These are phyloP conservation scores for Abscondita cerata DNA, from an alignment of 2,888 invertebrate genomes.

Conservation along the genomic window DNA sequence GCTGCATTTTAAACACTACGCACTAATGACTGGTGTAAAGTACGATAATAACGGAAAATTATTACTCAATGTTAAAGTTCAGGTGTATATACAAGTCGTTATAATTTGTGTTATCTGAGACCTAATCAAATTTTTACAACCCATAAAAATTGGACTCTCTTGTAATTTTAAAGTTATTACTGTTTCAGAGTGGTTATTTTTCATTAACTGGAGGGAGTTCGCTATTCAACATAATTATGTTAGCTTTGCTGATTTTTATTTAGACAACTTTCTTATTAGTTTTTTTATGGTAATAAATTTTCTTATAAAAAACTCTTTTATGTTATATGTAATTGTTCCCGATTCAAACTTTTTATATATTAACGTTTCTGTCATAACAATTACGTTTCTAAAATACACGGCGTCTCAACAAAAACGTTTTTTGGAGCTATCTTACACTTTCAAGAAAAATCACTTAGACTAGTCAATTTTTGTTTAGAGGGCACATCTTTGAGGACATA, in stretches of 20 bases:
- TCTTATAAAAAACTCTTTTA: no score
- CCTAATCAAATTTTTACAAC: slow-evolving; percentile 17
- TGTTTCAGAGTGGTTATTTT: slow-evolving; percentile 9
- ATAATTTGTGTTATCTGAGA: slow-evolving; percentile 19
- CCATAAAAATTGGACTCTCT: slow-evolving; percentile 14
- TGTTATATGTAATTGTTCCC: no score
- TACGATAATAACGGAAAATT: slow-evolving; percentile 26
- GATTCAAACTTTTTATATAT: no score
- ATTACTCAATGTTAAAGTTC: slow-evolving; percentile 21
- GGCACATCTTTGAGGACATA: no score
- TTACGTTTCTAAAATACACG: no score
- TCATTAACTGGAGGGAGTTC: slow-evolving; percentile 9
- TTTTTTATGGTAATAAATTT: no score
- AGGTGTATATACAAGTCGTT: slow-evolving; percentile 16
- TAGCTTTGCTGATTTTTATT: slow-evolving; percentile 4
- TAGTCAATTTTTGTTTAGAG: no score
- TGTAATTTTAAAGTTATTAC: slow-evolving; percentile 19
- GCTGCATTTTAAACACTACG: slow-evolving; percentile 22
- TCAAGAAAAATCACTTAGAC: no score
- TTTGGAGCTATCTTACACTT: no score
- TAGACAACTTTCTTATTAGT: background rate
- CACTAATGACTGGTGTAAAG: slow-evolving; percentile 23
- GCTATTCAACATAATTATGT: slow-evolving; percentile 4
- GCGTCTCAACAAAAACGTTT: no score
- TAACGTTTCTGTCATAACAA: no score